A percentile compares a stretch with the other conserved stretches of the same genome.
Conservation (phyloP, 2,113 vertebrate species). For the Phaethornis superciliosus region DNA sequence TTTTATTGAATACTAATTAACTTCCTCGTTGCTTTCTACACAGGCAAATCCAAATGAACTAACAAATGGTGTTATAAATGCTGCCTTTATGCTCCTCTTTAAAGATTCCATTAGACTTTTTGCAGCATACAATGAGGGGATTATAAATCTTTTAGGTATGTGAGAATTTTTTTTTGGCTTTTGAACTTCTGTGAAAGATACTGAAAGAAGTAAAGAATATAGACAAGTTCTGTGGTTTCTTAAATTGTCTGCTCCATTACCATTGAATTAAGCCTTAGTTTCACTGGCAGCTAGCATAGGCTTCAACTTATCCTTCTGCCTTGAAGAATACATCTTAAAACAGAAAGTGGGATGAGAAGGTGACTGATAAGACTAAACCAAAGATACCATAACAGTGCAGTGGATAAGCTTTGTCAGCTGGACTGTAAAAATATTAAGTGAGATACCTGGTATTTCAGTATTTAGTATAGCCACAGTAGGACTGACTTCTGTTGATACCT, state of each 20-base stretch:
- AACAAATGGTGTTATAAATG: conserved; percentile 92
- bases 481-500: neutral
- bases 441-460: neutral
- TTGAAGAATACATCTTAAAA: neutral
- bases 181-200: neutral
- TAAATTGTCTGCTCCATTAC: neutral
- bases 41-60: conserved; percentile 94
- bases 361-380: neutral
- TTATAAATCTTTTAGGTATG: conserved; percentile 95
- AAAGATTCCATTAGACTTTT: conserved; percentile 97
- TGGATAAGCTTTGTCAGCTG: neutral
- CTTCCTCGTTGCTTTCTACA: conserved; percentile 56
- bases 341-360: neutral
- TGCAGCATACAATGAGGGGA: conserved; percentile 95
- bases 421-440: neutral
- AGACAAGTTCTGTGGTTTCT: neutral
- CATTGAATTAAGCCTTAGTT: neutral
- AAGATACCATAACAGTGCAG: neutral
- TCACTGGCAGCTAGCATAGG: neutral
- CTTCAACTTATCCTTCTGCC: neutral
- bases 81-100: conserved; percentile 96
- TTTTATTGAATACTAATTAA: conserved; percentile 39
- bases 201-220: neutral
- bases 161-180: conserved; percentile 27
- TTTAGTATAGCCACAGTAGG: neutral